These are phyloP conservation scores for Mormyrops boulengeri DNA, from an alignment of 2,797 vertebrate genomes.

Conservation along the genomic window DNA sequence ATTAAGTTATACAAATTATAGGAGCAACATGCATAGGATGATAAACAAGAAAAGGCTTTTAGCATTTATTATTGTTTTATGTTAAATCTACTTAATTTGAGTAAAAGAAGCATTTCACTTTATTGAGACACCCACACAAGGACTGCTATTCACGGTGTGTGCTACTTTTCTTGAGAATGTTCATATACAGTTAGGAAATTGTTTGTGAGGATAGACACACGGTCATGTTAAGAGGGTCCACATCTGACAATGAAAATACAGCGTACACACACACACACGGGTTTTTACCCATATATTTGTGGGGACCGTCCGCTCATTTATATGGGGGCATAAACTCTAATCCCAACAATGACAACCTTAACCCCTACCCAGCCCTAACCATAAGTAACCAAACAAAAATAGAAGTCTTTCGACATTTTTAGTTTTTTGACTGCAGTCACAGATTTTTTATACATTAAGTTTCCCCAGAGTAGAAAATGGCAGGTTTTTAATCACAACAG, in stretches of 20 bases:
- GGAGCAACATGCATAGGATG: neutral
- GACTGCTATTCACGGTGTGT: neutral
- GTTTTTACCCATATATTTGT: neutral
- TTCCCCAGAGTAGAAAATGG: neutral
- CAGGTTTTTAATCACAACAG: neutral
- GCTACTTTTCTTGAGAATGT: neutral
- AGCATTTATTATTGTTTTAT: neutral
- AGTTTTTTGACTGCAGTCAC: neutral
- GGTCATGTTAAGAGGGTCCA: neutral
- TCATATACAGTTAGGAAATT: neutral
- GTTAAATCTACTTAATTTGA: neutral
- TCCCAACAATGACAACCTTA: no score
- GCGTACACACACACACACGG: neutral
- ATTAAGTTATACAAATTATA: neutral
- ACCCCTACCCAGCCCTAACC: no score
- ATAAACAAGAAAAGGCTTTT: neutral
- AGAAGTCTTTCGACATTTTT: no score
- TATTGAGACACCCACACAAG: neutral
- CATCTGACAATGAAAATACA: neutral
- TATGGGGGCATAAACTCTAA: neutral
- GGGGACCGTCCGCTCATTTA: neutral
- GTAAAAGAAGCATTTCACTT: neutral
- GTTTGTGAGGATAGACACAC: neutral
- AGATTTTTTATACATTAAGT: neutral
- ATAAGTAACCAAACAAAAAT: no score